A percentile compares a stretch with the other conserved stretches of the same genome.
These are phyloP conservation scores for Taxidea taxus DNA, from an alignment of 2,113 vertebrate genomes.

Conservation along the genomic window DNA sequence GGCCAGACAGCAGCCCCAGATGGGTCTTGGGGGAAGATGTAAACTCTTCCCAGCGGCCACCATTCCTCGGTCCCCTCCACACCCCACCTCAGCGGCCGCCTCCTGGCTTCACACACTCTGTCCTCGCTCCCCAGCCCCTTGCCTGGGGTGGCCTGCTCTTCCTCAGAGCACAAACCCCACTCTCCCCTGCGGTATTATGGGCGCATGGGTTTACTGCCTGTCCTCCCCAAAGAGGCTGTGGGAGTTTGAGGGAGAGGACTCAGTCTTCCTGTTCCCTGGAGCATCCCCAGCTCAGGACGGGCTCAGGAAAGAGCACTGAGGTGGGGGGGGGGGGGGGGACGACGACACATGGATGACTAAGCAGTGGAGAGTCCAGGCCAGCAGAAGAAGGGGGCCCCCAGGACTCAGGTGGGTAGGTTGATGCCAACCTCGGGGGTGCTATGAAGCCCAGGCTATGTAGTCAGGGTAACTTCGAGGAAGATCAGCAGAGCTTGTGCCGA, in stretches of 20 bases:
- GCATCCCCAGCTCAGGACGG: not conserved
- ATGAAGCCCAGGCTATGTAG: not conserved
- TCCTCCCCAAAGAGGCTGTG: not conserved
- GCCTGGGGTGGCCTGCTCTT: not conserved
- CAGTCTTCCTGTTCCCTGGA: not conserved
- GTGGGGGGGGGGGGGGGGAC: not conserved
- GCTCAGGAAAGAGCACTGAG: not conserved
- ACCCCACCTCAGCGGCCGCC: accelerated
- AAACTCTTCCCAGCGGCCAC: not conserved
- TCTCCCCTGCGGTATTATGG: accelerated
- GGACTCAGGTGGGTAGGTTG: not conserved
- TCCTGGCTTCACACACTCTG: not conserved
- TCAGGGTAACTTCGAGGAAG: not conserved
- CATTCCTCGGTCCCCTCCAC: not conserved
- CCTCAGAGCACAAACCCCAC: not conserved
- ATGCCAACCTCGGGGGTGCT: not conserved
- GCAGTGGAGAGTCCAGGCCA: not conserved
- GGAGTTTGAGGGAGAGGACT: not conserved
- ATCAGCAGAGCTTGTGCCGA: not conserved
- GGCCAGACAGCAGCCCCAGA: not conserved
- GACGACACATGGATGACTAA: too few relatives aligned
- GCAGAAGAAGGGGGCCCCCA: too few relatives aligned
- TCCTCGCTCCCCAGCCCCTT: not conserved
- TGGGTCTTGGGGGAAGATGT: too few relatives aligned
- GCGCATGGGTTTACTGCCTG: not conserved